Percentiles rank a stretch among this genome's conserved stretches.
Evolutionary conservation across 2,888 invertebrate species (phyloP).

Genomic region (Hypselothyrea guttata): DNA sequence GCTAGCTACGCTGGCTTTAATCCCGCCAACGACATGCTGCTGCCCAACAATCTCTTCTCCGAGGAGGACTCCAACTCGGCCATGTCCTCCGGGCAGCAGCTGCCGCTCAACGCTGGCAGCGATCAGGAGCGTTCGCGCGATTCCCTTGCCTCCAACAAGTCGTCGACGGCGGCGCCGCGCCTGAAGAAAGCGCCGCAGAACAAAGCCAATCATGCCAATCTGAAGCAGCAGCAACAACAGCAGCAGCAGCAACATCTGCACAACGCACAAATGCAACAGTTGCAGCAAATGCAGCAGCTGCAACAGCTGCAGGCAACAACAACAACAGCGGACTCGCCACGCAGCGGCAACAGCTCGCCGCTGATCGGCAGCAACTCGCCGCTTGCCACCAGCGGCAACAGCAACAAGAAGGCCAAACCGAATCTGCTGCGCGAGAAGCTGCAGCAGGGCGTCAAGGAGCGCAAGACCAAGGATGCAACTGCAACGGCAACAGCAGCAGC

Average conservation of each 20-base stretch:
- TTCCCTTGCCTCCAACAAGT: conserved; percentile 84
- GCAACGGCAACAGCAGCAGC: conserved; percentile 4
- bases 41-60: conserved; percentile 71
- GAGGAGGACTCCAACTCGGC: conserved; percentile 83
- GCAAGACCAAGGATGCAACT: conserved; percentile 67
- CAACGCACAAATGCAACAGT: conserved; percentile 35
- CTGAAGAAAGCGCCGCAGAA: conserved; percentile 49
- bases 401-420: conserved; percentile 74
- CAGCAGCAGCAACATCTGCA: conserved; percentile 23
- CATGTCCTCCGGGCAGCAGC: conserved; percentile 83
- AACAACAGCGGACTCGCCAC: conserved; percentile 48
- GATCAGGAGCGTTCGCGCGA: conserved; percentile 82
- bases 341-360: conserved; percentile 60
- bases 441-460: conserved; percentile 79
- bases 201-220: conserved; percentile 36
- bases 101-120: conserved; percentile 82
- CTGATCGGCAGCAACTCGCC: conserved; percentile 56
- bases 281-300: conserved; percentile 25
- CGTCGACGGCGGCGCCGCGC: too few species aligned
- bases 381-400: conserved; percentile 15
- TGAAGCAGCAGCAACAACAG: conserved; percentile 30
- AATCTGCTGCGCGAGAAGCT: conserved; percentile 80
- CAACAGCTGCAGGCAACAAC: conserved; percentile 20
- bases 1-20: conserved; percentile 61
- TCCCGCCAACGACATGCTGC: conserved; percentile 66